Percentiles rank a stretch among this genome's conserved stretches.
These are phyloP conservation scores for Erebia ligea DNA, from an alignment of 2,888 invertebrate species.

Conservation along the genomic window DNA sequence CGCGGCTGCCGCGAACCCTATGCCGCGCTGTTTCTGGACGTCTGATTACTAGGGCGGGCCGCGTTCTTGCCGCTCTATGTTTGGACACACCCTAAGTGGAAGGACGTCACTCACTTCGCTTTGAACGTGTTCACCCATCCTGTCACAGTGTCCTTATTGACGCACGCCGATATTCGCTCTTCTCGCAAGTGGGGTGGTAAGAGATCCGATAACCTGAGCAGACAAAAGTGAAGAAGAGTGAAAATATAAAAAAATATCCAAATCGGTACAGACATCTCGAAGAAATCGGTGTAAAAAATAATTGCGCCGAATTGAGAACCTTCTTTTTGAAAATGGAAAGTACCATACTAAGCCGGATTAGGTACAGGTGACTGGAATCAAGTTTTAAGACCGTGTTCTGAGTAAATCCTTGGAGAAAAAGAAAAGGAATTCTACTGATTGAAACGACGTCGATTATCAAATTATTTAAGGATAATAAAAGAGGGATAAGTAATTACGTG, in stretches of 20 bases:
- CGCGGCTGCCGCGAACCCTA: too few species aligned
- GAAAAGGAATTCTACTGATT: not conserved
- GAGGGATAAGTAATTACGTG: slow-evolving; percentile 66
- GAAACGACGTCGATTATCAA: not conserved
- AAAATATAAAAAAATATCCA: too few species aligned
- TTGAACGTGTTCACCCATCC: slow-evolving; percentile 92
- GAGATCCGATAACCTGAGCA: slow-evolving; percentile 83
- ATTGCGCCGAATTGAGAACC: too few species aligned
- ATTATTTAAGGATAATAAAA: too few species aligned
- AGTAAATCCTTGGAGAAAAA: not conserved
- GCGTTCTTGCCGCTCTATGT: too few species aligned
- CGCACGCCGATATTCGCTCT: slow-evolving; percentile 85
- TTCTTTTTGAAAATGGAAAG: too few species aligned
- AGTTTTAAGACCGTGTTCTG: not conserved
- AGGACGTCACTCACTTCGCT: slow-evolving; percentile 77
- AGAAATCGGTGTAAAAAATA: too few species aligned
- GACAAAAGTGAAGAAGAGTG: not conserved
- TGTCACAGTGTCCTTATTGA: slow-evolving; percentile 83
- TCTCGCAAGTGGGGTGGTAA: slow-evolving; percentile 89
- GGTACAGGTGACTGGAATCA: not conserved
- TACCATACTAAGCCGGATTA: too few species aligned
- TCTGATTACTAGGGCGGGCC: too few species aligned
- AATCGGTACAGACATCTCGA: too few species aligned
- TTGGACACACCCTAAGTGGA: too few species aligned
- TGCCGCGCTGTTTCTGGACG: too few species aligned